phyloP scores from a whole-genome alignment of 2,113 vertebrate species.

The Phyllostomus hastatus region DNA sequence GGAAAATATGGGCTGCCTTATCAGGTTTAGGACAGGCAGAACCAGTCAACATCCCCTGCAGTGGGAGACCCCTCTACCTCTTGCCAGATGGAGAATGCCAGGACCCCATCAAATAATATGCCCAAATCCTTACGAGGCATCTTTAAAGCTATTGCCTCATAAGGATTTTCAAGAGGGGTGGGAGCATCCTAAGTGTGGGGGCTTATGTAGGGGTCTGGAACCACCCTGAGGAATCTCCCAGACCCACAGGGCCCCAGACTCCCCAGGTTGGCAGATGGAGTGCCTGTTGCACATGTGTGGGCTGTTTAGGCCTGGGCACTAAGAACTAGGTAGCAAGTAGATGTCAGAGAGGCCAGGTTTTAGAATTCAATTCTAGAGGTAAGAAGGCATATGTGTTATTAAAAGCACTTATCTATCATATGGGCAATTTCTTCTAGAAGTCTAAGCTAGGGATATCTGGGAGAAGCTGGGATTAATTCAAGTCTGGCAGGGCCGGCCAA shows the following conservation, averaged over 20 bases:
- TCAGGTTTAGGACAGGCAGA: background rate
- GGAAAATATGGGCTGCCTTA: too few species aligned
- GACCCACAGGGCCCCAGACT: too few species aligned
- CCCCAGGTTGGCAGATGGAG: too few species aligned
- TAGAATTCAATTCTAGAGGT: background rate
- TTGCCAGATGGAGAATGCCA: background rate
- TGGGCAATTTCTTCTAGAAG: background rate
- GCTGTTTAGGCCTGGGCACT: too few species aligned
- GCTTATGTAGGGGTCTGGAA: background rate
- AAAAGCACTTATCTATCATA: background rate
- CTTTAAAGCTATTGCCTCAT: background rate
- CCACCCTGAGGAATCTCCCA: too few species aligned
- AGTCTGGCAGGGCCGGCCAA: background rate
- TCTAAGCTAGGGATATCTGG: background rate
- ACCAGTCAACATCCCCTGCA: background rate
- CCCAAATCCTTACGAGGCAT: background rate
- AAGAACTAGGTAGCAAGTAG: too few species aligned
- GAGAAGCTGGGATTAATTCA: background rate
- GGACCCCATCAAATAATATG: background rate
- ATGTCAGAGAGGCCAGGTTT: background rate
- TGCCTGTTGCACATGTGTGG: too few species aligned
- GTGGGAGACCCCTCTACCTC: background rate
- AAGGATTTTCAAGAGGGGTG: background rate
- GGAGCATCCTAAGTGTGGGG: background rate
- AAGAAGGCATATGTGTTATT: background rate